phyloP scores from a whole-genome alignment of 2,888 invertebrate species.

The Pterobdella sp. region DNA sequence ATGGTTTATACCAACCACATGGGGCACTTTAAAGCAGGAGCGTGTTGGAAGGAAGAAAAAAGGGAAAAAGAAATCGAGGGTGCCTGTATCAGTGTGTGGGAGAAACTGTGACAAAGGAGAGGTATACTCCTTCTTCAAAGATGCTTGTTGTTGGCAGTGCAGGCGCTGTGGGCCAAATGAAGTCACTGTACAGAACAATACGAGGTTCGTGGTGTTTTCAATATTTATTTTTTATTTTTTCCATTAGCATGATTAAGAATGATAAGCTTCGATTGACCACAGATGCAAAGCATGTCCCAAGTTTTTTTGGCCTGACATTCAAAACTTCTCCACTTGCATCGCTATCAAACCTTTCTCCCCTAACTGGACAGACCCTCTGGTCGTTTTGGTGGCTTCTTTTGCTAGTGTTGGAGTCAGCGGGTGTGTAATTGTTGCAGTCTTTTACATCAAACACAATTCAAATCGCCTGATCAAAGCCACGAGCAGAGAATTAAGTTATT shows the following conservation, averaged over 20 bases:
- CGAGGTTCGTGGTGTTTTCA: conserved; percentile 28
- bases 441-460: conserved; percentile 35
- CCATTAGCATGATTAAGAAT: too few species aligned
- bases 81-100: conserved; percentile 36
- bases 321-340: conserved; percentile 29
- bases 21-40: not conserved
- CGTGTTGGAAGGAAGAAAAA: not conserved
- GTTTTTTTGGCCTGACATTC: conserved; percentile 37
- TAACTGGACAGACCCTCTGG: conserved; percentile 35
- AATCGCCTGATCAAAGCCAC: conserved; percentile 46
- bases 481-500: conserved; percentile 43
- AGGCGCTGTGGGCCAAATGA: conserved; percentile 43
- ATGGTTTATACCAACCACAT: not conserved
- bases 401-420: conserved; percentile 35
- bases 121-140: conserved; percentile 42
- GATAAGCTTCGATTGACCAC: too few species aligned
- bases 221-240: not conserved
- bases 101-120: conserved; percentile 37
- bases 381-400: conserved; percentile 11
- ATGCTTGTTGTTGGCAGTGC: conserved; percentile 46
- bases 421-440: conserved; percentile 35
- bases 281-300: conserved; percentile 40
- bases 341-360: conserved; percentile 30
- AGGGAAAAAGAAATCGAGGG: not conserved
- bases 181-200: conserved; percentile 40